Evolutionary conservation across 2,888 invertebrate species (phyloP), one percentile per base, ranked within the genome.

Genomic region (Bellardia bayeri): DNA sequence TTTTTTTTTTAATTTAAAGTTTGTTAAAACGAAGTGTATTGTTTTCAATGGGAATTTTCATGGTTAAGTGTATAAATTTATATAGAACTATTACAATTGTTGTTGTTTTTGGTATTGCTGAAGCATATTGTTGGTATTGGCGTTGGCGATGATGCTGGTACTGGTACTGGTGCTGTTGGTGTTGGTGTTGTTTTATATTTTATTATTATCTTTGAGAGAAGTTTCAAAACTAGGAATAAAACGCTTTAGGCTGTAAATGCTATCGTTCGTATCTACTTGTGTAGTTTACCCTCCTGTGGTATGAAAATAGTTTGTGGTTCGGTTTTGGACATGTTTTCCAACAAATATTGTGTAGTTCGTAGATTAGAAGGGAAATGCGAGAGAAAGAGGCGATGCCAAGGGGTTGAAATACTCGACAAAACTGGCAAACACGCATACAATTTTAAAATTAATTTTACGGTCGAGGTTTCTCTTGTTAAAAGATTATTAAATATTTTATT

Each of bases 401-500:
- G 49, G 2, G 33, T 3, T n/a, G 33, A 49, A 23, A 33, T 6
- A 54, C 16, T 16, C 54, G 49, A 16, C 30, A 68, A 78, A 66
- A 54, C 4, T 54, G 14, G 13, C 14, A 11, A 37, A 23, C 33
- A 37, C 64, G 14, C 45, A 66, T 54, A 49, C 23, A 64, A 51
- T 54, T 64, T 76, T 30, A 40, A 76, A 64, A 76, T 76, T 64
- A 64, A 54, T 63, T 76, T 64, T 76, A 54, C 14, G 40, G 51
- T 64, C 64, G 16, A 49, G 61, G 76, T 64, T 74, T 74, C 56
- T 42, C 14, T 74, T 74, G 74, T 74, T 74, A 30, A 74, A 42
- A 74, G 74, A 61, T 74, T 74, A 58, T 74, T 74, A 45, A 72
- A 72, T 56, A 72, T 72, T 72, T 72, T 56, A 72, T 56, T 40